Evolutionary conservation across 2,113 vertebrate genomes (phyloP).

Genomic region (Planiliza haematocheilus): DNA sequence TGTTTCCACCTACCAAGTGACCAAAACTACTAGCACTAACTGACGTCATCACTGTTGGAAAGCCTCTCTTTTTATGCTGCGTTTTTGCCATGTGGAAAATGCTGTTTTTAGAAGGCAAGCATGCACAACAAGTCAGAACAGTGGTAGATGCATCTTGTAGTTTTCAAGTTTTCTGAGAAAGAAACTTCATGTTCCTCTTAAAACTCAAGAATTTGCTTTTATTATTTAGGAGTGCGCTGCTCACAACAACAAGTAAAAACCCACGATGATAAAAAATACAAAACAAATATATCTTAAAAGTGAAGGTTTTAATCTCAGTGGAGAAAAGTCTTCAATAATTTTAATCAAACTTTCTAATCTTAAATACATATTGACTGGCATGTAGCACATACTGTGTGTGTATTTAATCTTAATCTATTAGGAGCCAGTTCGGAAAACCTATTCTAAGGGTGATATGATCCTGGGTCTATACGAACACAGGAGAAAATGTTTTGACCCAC

Average conservation of each 20-base stretch:
- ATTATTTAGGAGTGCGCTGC: background rate
- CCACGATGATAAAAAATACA: background rate
- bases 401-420: too few relatives aligned
- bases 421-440: too few relatives aligned
- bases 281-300: background rate
- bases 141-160: background rate
- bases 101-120: background rate
- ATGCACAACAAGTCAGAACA: conserved; percentile 1
- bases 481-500: too few relatives aligned
- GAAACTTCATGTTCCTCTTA: background rate
- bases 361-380: too few relatives aligned
- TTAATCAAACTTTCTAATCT: too few relatives aligned
- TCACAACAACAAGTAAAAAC: background rate
- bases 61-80: too few relatives aligned
- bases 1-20: background rate
- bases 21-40: background rate
- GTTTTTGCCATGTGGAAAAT: background rate
- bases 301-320: too few relatives aligned
- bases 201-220: background rate
- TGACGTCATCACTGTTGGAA: background rate
- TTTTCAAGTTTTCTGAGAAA: too few relatives aligned
- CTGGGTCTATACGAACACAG: too few relatives aligned
- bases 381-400: too few relatives aligned
- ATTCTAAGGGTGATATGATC: too few relatives aligned
- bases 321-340: too few relatives aligned